Percentiles rank a stretch among this genome's conserved stretches.
Conservation (phyloP, 2,113 vertebrate genomes). For the Paracanthobrama guichenoti region DNA sequence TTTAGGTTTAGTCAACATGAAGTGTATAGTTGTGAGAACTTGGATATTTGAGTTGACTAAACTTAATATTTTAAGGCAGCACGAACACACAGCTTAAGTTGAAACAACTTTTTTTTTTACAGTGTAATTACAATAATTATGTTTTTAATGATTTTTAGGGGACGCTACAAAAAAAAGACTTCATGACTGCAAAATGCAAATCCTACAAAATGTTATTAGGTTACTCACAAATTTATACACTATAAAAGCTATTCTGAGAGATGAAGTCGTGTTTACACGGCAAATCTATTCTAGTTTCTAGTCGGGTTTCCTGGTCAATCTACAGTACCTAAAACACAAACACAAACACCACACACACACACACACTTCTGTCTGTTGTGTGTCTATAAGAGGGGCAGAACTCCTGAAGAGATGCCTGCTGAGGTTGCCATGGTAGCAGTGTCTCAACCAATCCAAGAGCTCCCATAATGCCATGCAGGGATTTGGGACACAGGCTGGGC, state of each 20-base stretch:
- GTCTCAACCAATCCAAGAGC: constrained; percentile 24
- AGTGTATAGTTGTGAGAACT: no score
- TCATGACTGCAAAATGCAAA: background rate
- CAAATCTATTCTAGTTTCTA: background rate
- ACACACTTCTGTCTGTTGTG: background rate
- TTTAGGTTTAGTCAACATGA: no score
- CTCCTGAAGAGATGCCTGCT: constrained; percentile 25
- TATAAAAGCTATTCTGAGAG: background rate
- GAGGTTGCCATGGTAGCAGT: constrained; percentile 41
- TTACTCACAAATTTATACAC: background rate
- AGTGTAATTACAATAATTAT: no score
- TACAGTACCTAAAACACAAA: background rate
- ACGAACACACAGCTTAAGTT: no score
- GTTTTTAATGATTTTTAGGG: no score
- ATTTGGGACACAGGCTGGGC: constrained; percentile 9
- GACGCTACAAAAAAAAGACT: no score
- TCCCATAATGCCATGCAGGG: constrained; percentile 14
- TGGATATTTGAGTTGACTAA: no score
- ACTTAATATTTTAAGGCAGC: no score
- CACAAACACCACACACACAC: no score
- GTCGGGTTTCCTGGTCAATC: background rate
- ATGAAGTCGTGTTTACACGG: background rate
- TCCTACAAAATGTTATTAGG: background rate
- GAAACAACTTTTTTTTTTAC: no score
- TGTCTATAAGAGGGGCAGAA: background rate